Conservation (phyloP, 1,140 invertebrate genomes). For the Drosophila navojoa region DNA sequence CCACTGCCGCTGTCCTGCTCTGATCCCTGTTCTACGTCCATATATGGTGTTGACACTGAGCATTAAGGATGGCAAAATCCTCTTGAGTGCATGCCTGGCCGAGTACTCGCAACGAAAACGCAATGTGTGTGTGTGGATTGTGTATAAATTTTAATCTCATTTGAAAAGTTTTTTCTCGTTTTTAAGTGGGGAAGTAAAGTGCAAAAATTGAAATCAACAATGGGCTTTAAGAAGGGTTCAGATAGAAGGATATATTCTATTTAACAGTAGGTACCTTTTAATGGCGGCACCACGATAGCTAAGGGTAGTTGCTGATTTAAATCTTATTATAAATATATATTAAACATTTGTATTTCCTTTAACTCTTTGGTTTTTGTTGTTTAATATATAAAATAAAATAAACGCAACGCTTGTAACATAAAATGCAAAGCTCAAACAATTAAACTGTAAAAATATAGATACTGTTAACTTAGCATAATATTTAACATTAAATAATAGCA, state of each 20-base stretch:
- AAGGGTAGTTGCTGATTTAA: not conserved
- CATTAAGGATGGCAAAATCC: constrained; percentile 68
- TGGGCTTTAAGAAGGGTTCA: constrained; percentile 37
- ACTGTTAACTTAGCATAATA: constrained; percentile 1
- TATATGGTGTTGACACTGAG: constrained; percentile 68
- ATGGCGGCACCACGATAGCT: not conserved
- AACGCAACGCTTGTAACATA: not conserved
- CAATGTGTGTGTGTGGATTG: constrained; percentile 18
- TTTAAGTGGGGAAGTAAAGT: constrained; percentile 47
- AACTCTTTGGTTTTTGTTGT: not conserved
- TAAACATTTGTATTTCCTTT: not conserved
- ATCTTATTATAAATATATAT: no score
- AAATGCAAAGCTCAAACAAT: not conserved
- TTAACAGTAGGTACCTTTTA: constrained; percentile 1
- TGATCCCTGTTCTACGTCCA: constrained; percentile 31
- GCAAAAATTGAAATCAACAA: constrained; percentile 74
- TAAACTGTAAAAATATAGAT: not conserved
- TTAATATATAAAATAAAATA: not conserved
- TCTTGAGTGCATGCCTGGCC: constrained; percentile 67
- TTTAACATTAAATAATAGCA: constrained; percentile 3
- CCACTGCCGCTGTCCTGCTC: not conserved
- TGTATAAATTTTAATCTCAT: constrained; percentile 75
- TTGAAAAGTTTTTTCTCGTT: constrained; percentile 67
- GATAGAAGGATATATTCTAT: not conserved
- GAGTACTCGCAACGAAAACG: constrained; percentile 17